Conservation (phyloP, 2,113 vertebrate species). For the Geococcyx californianus region DNA sequence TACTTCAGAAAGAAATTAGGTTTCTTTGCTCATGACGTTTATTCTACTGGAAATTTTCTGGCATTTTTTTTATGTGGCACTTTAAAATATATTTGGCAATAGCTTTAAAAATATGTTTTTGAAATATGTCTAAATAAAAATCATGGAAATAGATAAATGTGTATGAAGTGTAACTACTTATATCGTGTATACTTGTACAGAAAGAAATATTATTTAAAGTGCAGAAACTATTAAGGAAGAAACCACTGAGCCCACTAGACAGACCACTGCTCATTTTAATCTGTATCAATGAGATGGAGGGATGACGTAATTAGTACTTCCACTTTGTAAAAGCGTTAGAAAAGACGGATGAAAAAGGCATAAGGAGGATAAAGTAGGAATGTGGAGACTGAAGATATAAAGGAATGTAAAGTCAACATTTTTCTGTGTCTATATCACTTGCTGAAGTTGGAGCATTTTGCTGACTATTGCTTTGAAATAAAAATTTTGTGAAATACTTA, state of each 20-base stretch:
- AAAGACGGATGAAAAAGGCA: constrained; percentile 31
- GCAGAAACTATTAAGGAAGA: constrained; percentile 61
- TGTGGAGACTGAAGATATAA: constrained; percentile 7
- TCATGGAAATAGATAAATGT: constrained; percentile 10
- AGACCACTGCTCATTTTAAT: constrained; percentile 59
- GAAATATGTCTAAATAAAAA: not conserved
- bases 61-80: not conserved
- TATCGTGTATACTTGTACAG: not conserved
- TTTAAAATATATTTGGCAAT: not conserved
- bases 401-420: constrained; percentile 47
- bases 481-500: constrained; percentile 31
- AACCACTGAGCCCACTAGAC: constrained; percentile 63
- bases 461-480: constrained; percentile 62
- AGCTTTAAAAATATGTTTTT: not conserved
- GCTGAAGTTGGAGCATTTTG: constrained; percentile 33
- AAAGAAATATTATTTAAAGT: constrained; percentile 69
- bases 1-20: not conserved
- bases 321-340: constrained; percentile 59
- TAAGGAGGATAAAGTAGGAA: constrained; percentile 3
- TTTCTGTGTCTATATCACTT: constrained; percentile 25
- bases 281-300: constrained; percentile 53
- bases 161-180: constrained; percentile 30
- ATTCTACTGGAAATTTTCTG: not conserved
- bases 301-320: constrained; percentile 56
- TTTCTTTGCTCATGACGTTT: not conserved